These are phyloP conservation scores for Orussus abietinus DNA, from an alignment of 1,140 invertebrate genomes.

Conservation along the genomic window DNA sequence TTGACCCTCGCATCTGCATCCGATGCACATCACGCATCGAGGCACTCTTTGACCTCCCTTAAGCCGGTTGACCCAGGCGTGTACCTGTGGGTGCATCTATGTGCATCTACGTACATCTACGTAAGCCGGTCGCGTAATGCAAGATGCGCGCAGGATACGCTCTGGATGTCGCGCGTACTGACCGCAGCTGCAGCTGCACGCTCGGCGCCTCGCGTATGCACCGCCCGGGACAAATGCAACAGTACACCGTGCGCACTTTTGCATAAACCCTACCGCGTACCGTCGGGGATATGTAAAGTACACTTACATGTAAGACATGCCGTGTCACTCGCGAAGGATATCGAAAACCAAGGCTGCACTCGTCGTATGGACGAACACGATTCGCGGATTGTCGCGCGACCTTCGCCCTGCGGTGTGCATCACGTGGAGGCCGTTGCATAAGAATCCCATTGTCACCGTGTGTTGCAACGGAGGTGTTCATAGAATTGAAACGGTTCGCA, in stretches of 20 bases:
- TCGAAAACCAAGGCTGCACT: slow-evolving; percentile 18
- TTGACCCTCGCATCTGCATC: too few relatives aligned
- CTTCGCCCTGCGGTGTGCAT: too few relatives aligned
- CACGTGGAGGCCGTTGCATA: too few relatives aligned
- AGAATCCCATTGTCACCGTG: too few relatives aligned
- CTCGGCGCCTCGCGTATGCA: too few relatives aligned
- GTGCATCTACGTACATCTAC: slow-evolving; percentile 6
- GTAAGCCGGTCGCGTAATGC: slow-evolving; percentile 21
- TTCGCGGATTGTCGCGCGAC: neutral
- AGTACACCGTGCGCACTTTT: slow-evolving; percentile 20
- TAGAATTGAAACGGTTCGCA: too few relatives aligned
- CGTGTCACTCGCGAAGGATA: slow-evolving; percentile 8
- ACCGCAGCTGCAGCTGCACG: slow-evolving; percentile 34
- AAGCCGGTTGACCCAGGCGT: too few relatives aligned
- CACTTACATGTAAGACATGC: neutral
- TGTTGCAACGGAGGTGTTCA: too few relatives aligned
- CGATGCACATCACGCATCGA: too few relatives aligned
- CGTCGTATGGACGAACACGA: slow-evolving; percentile 2
- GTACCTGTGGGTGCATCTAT: too few relatives aligned
- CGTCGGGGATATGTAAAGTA: slow-evolving; percentile 3
- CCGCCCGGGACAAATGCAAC: slow-evolving; percentile 33
- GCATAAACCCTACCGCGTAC: neutral
- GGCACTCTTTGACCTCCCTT: too few relatives aligned
- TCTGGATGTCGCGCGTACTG: slow-evolving; percentile 36
- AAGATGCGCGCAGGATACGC: slow-evolving; percentile 34